Evolutionary conservation across 35 echinoderm and acorn worm genomes (phyloP).

Genomic region (Patiria miniata): DNA sequence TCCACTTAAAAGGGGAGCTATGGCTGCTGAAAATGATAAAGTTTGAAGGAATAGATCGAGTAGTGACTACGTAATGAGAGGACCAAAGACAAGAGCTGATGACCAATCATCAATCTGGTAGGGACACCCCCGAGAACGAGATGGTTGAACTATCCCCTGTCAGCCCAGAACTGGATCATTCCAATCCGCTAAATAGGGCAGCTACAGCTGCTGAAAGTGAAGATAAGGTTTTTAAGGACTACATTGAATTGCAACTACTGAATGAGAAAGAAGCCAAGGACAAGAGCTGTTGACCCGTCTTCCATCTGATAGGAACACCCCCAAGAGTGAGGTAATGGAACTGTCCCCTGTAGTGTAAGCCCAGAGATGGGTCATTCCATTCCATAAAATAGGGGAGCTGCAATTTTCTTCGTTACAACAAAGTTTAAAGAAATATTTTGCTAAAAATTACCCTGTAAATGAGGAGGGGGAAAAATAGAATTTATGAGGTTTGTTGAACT

Average conservation of each 20-base stretch:
- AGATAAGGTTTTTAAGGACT: background rate
- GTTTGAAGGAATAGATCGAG: too few relatives aligned
- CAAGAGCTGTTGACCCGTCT: too few relatives aligned
- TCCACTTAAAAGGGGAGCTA: background rate
- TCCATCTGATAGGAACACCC: background rate
- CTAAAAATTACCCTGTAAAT: too few relatives aligned
- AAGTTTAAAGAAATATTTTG: too few relatives aligned
- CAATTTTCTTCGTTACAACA: background rate
- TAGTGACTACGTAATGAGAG: too few relatives aligned
- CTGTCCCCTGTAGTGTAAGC: background rate
- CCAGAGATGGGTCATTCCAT: background rate
- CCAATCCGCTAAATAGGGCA: background rate
- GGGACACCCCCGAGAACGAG: background rate
- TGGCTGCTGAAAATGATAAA: background rate
- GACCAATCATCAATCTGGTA: background rate
- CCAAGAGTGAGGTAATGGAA: background rate
- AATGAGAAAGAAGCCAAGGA: too few relatives aligned
- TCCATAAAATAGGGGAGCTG: background rate
- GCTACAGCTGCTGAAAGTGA: background rate
- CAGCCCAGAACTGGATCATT: background rate
- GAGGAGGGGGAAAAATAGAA: too few relatives aligned
- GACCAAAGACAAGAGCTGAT: background rate
- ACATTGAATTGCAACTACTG: too few relatives aligned
- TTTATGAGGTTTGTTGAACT: too few relatives aligned
- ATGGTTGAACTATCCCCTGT: slow-evolving; percentile 1